Evolutionary conservation across 1,140 invertebrate genomes (phyloP).

Genomic region (Anagrus nilaparvatae): DNA sequence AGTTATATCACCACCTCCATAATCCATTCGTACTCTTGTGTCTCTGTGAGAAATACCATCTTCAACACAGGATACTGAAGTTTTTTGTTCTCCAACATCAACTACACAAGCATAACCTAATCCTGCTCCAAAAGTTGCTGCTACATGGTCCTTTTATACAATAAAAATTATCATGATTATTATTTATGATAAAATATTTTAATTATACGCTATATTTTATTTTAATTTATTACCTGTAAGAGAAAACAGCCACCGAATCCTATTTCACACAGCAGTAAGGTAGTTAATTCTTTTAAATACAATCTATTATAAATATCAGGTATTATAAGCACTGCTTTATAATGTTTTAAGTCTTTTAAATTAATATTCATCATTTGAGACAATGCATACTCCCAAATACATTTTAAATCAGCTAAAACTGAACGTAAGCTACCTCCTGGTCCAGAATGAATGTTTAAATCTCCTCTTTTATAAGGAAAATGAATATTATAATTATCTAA

Average conservation of each 20-base stretch:
- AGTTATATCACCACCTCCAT: conserved; percentile 82
- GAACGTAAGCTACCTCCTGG: conserved; percentile 76
- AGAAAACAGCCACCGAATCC: conserved; percentile 87
- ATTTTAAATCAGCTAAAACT: conserved; percentile 73
- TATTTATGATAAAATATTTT: conserved; percentile 6
- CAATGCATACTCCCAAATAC: conserved; percentile 78
- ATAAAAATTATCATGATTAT: conserved; percentile 5
- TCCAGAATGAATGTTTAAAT: conserved; percentile 73
- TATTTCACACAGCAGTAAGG: conserved; percentile 68
- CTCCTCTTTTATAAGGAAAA: conserved; percentile 79
- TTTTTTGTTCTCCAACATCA: conserved; percentile 92
- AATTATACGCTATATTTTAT: conserved; percentile 11
- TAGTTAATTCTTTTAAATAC: conserved; percentile 77
- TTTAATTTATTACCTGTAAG: conserved; percentile 54
- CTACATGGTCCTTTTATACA: conserved; percentile 85
- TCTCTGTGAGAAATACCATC: conserved; percentile 88
- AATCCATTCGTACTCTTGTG: conserved; percentile 74
- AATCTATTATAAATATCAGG: conserved; percentile 85
- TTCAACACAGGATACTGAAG: conserved; percentile 90
- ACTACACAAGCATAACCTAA: conserved; percentile 88
- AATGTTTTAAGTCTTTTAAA: conserved; percentile 65
- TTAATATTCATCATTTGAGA: conserved; percentile 66
- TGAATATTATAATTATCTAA: conserved; percentile 70
- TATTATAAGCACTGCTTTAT: conserved; percentile 78
- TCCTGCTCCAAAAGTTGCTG: conserved; percentile 88